Conservation (phyloP, 2,113 vertebrate species). For the Oryctolagus cuniculus region mOryCun1.1 NC_091434.1:40164501-40165000, state of each 20-base stretch:
- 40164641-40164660: slow-evolving; percentile 30
- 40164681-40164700: slow-evolving; percentile 20
- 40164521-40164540: background rate
- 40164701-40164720: background rate
- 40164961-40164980: too few relatives aligned
- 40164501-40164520: background rate
- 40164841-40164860: too few relatives aligned
- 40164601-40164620: background rate
- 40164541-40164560: background rate
- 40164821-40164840: too few relatives aligned
- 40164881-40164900: too few relatives aligned
- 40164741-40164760: slow-evolving; percentile 17
- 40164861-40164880: too few relatives aligned
- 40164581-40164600: background rate
- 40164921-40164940: too few relatives aligned
- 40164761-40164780: background rate
- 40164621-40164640: background rate
- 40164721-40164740: background rate
- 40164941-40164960: too few relatives aligned
- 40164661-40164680: background rate
- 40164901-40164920: too few relatives aligned
- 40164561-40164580: background rate
- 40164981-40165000: too few relatives aligned
- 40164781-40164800: too few relatives aligned
- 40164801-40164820: too few relatives aligned